A percentile compares a stretch with the other conserved stretches of the same genome.
phyloP scores from a whole-genome alignment of 1,140 invertebrate species.

The Saccostrea echinata region DNA sequence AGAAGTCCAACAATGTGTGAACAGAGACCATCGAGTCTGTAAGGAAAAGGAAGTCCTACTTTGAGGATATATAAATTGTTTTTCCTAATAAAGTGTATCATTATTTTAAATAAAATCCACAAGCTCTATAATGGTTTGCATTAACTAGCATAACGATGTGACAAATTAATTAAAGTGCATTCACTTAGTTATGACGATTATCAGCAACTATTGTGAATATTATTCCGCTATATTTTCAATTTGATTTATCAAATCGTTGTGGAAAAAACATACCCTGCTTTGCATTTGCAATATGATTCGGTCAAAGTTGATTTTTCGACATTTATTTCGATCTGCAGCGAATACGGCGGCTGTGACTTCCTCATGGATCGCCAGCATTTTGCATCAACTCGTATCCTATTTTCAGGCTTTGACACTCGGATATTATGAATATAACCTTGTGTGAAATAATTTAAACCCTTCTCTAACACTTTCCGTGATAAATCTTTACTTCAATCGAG shows the following conservation, averaged over 20 bases:
- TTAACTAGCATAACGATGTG: too few relatives aligned
- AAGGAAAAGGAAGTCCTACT: constrained; percentile 14
- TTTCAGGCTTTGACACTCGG: neutral
- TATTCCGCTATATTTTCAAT: too few relatives aligned
- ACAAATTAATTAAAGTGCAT: too few relatives aligned
- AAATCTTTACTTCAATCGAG: too few relatives aligned
- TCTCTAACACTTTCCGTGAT: too few relatives aligned
- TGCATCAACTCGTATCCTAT: constrained; percentile 38
- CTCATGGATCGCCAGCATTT: constrained; percentile 52
- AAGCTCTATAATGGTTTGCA: too few relatives aligned
- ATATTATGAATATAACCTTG: constrained; percentile 55
- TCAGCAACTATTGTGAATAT: too few relatives aligned
- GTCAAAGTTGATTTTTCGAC: neutral
- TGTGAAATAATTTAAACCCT: constrained; percentile 52
- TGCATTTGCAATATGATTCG: neutral
- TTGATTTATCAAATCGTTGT: neutral
- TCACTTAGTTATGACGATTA: too few relatives aligned
- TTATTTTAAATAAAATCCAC: too few relatives aligned
- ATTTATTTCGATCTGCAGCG: neutral
- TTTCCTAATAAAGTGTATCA: neutral
- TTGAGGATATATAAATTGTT: neutral
- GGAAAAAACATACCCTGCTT: neutral
- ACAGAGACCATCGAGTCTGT: constrained; percentile 52
- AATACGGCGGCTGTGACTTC: constrained; percentile 36
- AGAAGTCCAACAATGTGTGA: constrained; percentile 57